phyloP scores from a whole-genome alignment of 2,113 vertebrate genomes.

The Acrocephalus arundinaceus region DNA sequence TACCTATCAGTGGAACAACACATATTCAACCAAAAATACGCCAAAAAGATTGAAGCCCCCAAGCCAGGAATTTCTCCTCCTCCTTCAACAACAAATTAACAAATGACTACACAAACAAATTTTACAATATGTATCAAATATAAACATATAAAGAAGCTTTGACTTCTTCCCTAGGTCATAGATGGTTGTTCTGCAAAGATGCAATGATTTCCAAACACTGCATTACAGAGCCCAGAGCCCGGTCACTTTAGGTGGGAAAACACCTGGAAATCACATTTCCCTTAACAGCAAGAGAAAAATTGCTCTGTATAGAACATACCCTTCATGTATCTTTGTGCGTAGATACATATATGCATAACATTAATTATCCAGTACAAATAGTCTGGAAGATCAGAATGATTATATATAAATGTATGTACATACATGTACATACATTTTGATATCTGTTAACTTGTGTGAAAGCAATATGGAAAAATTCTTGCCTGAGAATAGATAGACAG shows the following conservation, averaged over 20 bases:
- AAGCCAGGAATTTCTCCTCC: not conserved
- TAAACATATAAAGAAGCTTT: not conserved
- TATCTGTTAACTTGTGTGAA: not conserved
- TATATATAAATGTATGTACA: not conserved
- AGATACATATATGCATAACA: not conserved
- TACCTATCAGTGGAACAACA: not conserved
- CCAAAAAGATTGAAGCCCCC: not conserved
- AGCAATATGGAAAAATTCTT: not conserved
- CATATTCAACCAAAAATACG: not conserved
- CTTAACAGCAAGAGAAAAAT: not conserved
- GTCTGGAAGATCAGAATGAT: not conserved
- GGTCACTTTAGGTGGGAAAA: not conserved
- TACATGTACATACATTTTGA: too few relatives aligned
- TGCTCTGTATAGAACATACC: not conserved
- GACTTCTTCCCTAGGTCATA: not conserved
- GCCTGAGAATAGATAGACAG: not conserved
- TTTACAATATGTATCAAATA: not conserved
- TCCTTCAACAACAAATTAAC: not conserved
- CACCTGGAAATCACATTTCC: not conserved
- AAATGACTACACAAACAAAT: not conserved
- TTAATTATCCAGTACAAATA: not conserved
- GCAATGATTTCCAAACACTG: not conserved
- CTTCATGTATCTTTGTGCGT: not conserved
- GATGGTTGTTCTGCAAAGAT: not conserved
- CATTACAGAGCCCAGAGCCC: not conserved